phyloP scores from a whole-genome alignment of 2,888 invertebrate genomes.

The Cremastinae sp. region DNA sequence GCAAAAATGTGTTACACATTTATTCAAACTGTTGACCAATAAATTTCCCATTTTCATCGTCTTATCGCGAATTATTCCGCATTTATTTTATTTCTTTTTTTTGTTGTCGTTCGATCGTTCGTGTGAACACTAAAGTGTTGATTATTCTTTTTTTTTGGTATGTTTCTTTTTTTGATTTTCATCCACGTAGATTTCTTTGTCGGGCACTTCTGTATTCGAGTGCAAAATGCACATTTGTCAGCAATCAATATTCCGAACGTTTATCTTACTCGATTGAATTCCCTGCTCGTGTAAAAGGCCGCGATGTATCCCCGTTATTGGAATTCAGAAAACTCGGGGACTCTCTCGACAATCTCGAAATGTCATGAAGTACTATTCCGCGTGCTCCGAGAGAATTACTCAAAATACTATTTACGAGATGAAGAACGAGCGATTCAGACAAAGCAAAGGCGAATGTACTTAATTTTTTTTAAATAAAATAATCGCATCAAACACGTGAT shows the following conservation, averaged over 20 bases:
- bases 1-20: constrained; percentile 44
- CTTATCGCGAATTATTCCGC: neutral
- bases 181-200: no score
- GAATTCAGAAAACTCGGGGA: constrained; percentile 72
- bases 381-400: constrained; percentile 25
- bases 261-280: constrained; percentile 53
- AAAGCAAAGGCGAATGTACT: neutral
- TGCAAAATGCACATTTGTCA: neutral
- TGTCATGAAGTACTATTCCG: constrained; percentile 69
- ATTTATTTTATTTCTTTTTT: neutral
- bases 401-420: constrained; percentile 29
- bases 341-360: constrained; percentile 72
- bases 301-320: constrained; percentile 65
- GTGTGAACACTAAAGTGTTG: no score
- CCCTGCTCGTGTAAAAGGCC: constrained; percentile 70
- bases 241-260: constrained; percentile 4
- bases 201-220: no score
- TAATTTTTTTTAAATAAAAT: no score
- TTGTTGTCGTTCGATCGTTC: no score
- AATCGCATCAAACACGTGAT: no score
- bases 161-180: no score
- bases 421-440: constrained; percentile 3
- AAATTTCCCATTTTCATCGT: constrained; percentile 16
- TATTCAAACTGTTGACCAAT: constrained; percentile 20
- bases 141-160: no score